phyloP scores from a whole-genome alignment of 2,113 vertebrate species.

The Microcebus tavaratra region DNA sequence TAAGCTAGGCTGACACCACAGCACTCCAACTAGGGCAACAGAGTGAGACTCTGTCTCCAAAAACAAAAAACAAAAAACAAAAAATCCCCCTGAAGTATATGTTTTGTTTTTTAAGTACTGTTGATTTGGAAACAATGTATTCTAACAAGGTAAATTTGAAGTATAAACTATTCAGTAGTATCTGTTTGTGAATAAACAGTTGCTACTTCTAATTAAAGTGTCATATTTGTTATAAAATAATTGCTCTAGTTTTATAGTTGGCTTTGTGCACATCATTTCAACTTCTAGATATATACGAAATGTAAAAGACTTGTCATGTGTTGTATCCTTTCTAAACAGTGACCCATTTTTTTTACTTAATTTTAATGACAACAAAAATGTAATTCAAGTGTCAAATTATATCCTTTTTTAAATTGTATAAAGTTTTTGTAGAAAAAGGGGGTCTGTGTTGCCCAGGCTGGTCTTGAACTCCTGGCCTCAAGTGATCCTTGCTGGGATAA shows the following conservation, averaged over 20 bases:
- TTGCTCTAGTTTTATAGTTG: neutral
- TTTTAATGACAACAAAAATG: neutral
- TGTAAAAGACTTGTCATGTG: neutral
- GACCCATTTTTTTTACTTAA: neutral
- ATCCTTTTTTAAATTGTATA: no score
- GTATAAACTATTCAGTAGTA: neutral
- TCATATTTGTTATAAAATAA: neutral
- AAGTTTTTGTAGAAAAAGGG: no score
- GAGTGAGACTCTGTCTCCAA: no score
- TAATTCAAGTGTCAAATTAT: neutral
- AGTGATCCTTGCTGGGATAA: no score
- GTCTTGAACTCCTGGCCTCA: no score
- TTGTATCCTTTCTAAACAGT: neutral
- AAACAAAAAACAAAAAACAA: no score
- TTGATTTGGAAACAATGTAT: constrained; percentile 36
- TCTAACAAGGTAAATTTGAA: constrained; percentile 1
- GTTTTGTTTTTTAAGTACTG: neutral
- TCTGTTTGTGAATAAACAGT: constrained; percentile 31
- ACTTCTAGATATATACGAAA: neutral
- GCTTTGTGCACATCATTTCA: neutral
- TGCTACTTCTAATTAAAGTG: neutral
- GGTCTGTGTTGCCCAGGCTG: no score
- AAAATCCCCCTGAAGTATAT: neutral
- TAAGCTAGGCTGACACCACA: no score
- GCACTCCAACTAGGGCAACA: no score